A percentile compares a stretch with the other conserved stretches of the same genome.
Evolutionary conservation across 2,888 invertebrate species (phyloP).

Genomic region (Venusia cambrica): DNA sequence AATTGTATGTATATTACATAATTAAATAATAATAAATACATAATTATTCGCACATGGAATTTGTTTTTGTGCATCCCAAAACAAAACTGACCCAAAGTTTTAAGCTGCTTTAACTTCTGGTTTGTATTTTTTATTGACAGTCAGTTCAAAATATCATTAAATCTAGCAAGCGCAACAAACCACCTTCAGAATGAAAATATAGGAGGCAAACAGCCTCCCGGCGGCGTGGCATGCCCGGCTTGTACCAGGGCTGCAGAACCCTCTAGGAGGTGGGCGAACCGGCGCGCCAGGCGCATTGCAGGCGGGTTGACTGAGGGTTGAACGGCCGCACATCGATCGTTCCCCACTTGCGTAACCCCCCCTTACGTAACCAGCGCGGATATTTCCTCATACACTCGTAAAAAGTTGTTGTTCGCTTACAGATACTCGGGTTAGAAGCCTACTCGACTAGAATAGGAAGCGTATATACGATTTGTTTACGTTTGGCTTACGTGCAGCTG

Average conservation of each 20-base stretch:
- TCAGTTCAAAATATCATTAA: too few species aligned
- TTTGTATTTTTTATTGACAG: too few species aligned
- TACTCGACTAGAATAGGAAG: conserved; percentile 17
- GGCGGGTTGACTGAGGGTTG: too few species aligned
- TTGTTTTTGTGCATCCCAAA: too few species aligned
- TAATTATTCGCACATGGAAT: too few species aligned
- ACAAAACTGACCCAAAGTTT: too few species aligned
- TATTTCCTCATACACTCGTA: conserved; percentile 51
- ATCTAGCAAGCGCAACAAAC: too few species aligned
- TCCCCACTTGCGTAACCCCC: conserved; percentile 60
- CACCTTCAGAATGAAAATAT: too few species aligned
- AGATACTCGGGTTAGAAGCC: conserved; percentile 13
- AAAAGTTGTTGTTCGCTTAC: conserved; percentile 21
- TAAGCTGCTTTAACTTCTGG: too few species aligned
- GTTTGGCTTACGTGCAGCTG: conserved; percentile 4
- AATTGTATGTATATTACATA: too few species aligned
- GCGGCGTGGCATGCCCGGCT: conserved; percentile 17
- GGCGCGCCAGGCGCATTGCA: conserved; percentile 70
- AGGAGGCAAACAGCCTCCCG: conserved; percentile 15
- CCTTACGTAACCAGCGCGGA: conserved; percentile 74
- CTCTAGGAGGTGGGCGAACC: conserved; percentile 35
- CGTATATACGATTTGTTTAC: conserved; percentile 19
- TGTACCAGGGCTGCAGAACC: conserved; percentile 58
- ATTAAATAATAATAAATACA: too few species aligned
- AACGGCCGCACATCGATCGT: conserved; percentile 77